Evolutionary conservation across 2,888 invertebrate genomes (phyloP).

Genomic region (Drosophila anomelani): DNA sequence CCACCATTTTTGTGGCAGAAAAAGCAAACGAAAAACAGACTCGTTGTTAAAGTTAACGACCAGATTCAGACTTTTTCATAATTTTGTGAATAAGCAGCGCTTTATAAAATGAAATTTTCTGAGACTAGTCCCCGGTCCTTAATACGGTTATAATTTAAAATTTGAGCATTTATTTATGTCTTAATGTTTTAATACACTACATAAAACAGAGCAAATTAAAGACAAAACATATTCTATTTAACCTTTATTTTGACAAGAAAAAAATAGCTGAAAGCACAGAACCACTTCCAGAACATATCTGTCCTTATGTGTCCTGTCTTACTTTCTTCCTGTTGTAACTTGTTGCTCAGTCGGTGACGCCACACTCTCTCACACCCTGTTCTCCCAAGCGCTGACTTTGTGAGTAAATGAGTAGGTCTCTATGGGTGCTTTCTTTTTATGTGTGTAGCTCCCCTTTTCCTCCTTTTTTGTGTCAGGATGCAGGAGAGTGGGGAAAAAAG

Average conservation of each 20-base stretch:
- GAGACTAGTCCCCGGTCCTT: background rate
- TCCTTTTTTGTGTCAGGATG: background rate
- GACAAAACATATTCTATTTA: no score
- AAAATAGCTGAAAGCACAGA: background rate
- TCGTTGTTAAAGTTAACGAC: background rate
- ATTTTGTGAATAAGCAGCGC: no score
- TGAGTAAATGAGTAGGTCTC: conserved; percentile 1
- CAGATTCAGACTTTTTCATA: no score
- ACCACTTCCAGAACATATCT: background rate
- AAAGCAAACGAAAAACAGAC: background rate
- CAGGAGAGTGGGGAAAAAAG: background rate
- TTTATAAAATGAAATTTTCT: no score
- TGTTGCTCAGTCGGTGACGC: conserved; percentile 33
- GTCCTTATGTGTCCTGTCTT: conserved; percentile 1
- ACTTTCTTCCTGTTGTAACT: conserved; percentile 25
- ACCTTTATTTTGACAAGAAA: no score
- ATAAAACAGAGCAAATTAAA: no score
- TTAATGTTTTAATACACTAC: no score
- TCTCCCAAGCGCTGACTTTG: background rate
- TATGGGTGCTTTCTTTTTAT: conserved; percentile 1
- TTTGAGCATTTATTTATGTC: background rate
- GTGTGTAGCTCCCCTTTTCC: background rate
- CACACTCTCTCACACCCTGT: conserved; percentile 3
- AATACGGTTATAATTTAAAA: background rate
- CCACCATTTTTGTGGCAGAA: background rate